Percentiles rank a stretch among this genome's conserved stretches.
Evolutionary conservation across 2,113 vertebrate species (phyloP).

Genomic region (Clarias magur): DNA sequence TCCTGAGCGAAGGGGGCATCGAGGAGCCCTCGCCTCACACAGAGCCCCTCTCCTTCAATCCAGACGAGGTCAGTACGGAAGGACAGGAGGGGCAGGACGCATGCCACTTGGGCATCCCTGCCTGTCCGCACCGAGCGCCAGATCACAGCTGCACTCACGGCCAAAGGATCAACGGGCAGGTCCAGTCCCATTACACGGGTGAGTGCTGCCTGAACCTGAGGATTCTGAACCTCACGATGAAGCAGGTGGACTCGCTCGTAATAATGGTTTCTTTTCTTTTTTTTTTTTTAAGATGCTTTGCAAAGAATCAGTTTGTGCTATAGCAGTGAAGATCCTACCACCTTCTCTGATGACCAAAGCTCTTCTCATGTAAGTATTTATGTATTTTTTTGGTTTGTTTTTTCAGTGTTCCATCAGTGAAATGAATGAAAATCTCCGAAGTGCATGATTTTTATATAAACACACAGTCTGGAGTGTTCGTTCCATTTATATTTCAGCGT

Average conservation of each 20-base stretch:
- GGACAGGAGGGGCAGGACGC: constrained; percentile 61
- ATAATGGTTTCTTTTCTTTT: background rate
- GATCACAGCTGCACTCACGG: constrained; percentile 16
- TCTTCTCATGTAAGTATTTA: constrained; percentile 81
- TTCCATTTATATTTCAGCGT: background rate
- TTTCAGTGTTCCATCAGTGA: no score
- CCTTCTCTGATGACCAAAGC: constrained; percentile 94
- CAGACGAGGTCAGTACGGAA: background rate
- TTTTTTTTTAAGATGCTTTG: constrained; percentile 78
- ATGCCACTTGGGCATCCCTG: constrained; percentile 62
- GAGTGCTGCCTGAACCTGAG: constrained; percentile 34
- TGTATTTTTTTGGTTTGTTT: background rate
- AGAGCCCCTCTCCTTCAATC: constrained; percentile 59
- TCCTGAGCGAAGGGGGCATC: constrained; percentile 10
- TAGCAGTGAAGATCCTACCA: constrained; percentile 79
- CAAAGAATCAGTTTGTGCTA: constrained; percentile 89
- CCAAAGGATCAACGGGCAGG: constrained; percentile 23
- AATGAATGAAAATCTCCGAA: background rate
- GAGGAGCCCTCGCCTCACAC: constrained; percentile 77
- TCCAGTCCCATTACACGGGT: constrained; percentile 62
- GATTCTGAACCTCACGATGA: background rate
- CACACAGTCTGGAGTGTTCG: background rate
- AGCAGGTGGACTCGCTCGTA: background rate
- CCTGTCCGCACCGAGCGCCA: constrained; percentile 57
- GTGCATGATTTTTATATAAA: background rate